Conservation (phyloP, 2,113 vertebrate species). For the Ictalurus furcatus region DNA sequence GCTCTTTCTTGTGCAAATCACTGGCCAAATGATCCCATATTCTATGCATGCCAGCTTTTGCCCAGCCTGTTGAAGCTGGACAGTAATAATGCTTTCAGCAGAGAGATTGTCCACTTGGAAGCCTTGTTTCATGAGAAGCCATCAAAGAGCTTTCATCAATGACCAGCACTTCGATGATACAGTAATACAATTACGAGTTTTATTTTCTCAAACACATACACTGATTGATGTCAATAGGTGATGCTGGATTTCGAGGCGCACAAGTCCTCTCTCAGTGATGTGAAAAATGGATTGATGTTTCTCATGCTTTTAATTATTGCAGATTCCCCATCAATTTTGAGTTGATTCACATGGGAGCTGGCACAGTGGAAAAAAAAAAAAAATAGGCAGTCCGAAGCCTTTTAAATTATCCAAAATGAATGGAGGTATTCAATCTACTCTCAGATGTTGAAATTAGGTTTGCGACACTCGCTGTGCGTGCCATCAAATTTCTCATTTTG, state of each 20-base stretch:
- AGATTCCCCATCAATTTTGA: conserved; percentile 62
- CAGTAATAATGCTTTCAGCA: conserved; percentile 32
- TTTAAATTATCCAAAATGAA: conserved; percentile 67
- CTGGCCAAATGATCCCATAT: neutral
- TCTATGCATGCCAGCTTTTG: conserved; percentile 6
- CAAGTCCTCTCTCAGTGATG: conserved; percentile 38
- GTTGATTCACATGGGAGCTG: conserved; percentile 54
- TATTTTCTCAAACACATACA: conserved; percentile 12
- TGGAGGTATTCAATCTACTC: conserved; percentile 66
- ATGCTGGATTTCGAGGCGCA: conserved; percentile 17
- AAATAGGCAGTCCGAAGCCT: conserved; percentile 52
- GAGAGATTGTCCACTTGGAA: conserved; percentile 19
- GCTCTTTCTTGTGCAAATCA: conserved; percentile 19
- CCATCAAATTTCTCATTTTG: conserved; percentile 69
- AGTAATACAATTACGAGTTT: conserved; percentile 30
- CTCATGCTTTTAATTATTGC: conserved; percentile 60
- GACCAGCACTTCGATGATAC: neutral
- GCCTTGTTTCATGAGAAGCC: neutral
- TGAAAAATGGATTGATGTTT: conserved; percentile 56
- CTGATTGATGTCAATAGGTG: conserved; percentile 32
- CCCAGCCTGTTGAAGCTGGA: conserved; percentile 10
- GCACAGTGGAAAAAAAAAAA: conserved; percentile 35
- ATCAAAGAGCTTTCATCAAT: conserved; percentile 11
- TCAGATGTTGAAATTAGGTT: conserved; percentile 66
- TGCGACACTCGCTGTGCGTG: conserved; percentile 61